Conservation (phyloP, 2,888 invertebrate species). For the Hirtodrosophila histrioides region DNA sequence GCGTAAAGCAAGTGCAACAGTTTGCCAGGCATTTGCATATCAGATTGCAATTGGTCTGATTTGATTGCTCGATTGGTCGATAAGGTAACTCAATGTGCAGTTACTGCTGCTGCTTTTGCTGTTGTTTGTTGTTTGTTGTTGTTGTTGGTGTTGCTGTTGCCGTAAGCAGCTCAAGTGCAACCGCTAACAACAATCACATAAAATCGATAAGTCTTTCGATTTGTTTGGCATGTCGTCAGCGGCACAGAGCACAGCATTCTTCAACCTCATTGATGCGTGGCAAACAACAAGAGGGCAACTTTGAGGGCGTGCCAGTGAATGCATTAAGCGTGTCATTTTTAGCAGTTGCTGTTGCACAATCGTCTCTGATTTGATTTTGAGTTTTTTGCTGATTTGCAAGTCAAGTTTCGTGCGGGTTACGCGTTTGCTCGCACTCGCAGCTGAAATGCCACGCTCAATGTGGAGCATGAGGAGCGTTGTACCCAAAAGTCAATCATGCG, state of each 20-base stretch:
- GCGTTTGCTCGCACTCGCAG: conserved; percentile 54
- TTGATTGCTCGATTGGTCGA: conserved; percentile 54
- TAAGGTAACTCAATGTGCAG: conserved; percentile 12
- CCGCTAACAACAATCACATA: conserved; percentile 51
- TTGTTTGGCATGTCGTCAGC: conserved; percentile 39
- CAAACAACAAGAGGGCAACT: conserved; percentile 24
- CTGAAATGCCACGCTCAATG: conserved; percentile 19
- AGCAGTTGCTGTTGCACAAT: conserved; percentile 69
- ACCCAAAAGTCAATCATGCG: conserved; percentile 58
- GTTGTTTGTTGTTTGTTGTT: conserved; percentile 2
- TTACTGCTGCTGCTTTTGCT: conserved; percentile 11
- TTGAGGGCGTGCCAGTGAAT: conserved; percentile 22
- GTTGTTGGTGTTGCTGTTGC: conserved; percentile 12
- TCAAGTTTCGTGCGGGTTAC: conserved; percentile 69
- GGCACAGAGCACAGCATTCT: conserved; percentile 60
- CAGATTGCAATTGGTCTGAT: conserved; percentile 47
- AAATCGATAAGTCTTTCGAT: conserved; percentile 63
- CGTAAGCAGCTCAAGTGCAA: conserved; percentile 61
- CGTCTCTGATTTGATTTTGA: conserved; percentile 67
- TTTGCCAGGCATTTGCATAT: conserved; percentile 65
- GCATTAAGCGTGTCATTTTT: conserved; percentile 75
- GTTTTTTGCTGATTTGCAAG: conserved; percentile 41
- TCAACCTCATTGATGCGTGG: conserved; percentile 65
- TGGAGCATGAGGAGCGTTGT: neutral
- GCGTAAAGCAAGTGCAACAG: conserved; percentile 43